Base-by-base conservation (phyloP, 2,888 invertebrate genomes). In the Morpho deidamia region DNA sequence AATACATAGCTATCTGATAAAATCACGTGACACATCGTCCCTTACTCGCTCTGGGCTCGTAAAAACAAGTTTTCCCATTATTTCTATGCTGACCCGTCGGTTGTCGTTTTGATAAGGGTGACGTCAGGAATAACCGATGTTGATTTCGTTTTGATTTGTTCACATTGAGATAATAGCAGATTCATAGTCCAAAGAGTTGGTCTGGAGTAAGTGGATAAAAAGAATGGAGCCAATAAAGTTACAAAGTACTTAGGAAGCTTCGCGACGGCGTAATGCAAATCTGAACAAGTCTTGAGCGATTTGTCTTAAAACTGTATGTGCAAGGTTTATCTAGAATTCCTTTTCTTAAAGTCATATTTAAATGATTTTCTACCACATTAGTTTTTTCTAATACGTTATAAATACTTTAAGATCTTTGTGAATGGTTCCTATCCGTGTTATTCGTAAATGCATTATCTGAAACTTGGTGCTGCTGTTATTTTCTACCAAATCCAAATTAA, bases 71-170 rank as follows among this genome's bases (percentile, higher is more conserved):
- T 83, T 80, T 69, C 76, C 77, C 76, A 83, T 83, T 76, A 81
- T 74, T 81, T 74, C 71, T 70, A 64, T 67, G 70, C 76, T 77
- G 79, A 78, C 78, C 78, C 76, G 73, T 76, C 77, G 70, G 68
- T 72, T 64, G 67, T 63, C 68, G 69, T 67, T 71, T 76, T 83
- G 83, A 84, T 82, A 84, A 83, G 85, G 82, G 84, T 81, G 72
- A 74, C 66, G 76, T 73, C 79, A 76, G 77, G 82, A 81, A 81
- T 84, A 85, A 83, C 79, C 78, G 74, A 85, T 83, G 85, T 77
- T 86, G 85, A 89, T 87, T 85, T 80, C 74, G 68, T 80, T 88
- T 88, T 85, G 85, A 88, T 87, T 83, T 74, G 75, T 79, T 77
- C 79, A 67, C 76, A 68, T 70, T 61, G 69, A 75, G 78, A 84